Evolutionary conservation across 2,797 vertebrate species (phyloP).

Genomic region (Tolypeutes matacus): DNA sequence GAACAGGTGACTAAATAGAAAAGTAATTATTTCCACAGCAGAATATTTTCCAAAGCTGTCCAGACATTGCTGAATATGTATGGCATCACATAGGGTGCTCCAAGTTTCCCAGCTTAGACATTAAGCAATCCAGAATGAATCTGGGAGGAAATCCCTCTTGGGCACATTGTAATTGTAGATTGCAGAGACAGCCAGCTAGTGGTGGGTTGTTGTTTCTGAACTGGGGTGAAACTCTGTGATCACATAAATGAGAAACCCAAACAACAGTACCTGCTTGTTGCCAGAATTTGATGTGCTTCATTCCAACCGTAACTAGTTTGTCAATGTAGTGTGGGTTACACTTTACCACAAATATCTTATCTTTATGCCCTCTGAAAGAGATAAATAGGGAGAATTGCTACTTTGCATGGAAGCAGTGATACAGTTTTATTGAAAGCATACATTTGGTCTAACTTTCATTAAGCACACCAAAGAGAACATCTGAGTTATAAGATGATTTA

Average conservation of each 20-base stretch:
- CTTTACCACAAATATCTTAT: conserved; percentile 97
- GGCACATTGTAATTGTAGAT: background rate
- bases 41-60: conserved; percentile 56
- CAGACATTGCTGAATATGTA: conserved; percentile 46
- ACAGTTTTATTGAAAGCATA: conserved; percentile 38
- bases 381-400: conserved; percentile 52
- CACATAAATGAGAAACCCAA: background rate
- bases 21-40: conserved; percentile 67
- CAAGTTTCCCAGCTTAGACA: background rate
- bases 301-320: conserved; percentile 96
- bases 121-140: background rate
- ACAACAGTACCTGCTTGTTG: conserved; percentile 94
- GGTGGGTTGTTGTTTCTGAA: background rate
- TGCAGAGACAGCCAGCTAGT: background rate
- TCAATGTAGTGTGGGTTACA: conserved; percentile 96
- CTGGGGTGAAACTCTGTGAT: background rate
- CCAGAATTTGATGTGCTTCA: conserved; percentile 99
- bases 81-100: background rate
- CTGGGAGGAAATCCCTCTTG: background rate
- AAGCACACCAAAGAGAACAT: conserved; percentile 20
- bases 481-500: conserved; percentile 43
- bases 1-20: conserved; percentile 48
- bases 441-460: conserved; percentile 52
- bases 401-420: background rate
- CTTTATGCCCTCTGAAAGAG: conserved; percentile 93